These are phyloP conservation scores for Xestia ashworthii DNA, from an alignment of 2,888 invertebrate genomes.

Conservation along the genomic window DNA sequence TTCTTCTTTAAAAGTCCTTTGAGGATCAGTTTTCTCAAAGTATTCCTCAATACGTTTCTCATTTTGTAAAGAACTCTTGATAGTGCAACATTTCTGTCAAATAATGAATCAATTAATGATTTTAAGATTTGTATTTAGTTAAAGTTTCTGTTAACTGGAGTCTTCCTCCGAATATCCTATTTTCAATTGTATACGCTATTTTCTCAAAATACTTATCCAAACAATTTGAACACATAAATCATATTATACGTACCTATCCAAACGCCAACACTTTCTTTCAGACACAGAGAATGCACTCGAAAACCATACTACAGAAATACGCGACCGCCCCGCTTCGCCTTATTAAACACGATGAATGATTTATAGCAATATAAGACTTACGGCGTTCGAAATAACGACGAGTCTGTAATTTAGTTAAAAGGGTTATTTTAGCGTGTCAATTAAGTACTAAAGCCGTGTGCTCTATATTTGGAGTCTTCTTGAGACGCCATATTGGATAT, in stretches of 20 bases:
- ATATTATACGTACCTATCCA: background rate
- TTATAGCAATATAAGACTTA: slow-evolving; percentile 78
- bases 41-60: background rate
- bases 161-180: background rate
- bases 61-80: background rate
- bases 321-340: slow-evolving; percentile 65
- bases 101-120: background rate
- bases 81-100: background rate
- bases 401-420: slow-evolving; percentile 62
- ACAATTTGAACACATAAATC: background rate
- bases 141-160: background rate
- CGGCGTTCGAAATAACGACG: slow-evolving; percentile 71
- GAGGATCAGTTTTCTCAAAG: background rate
- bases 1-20: background rate
- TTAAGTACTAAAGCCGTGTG: slow-evolving; percentile 55
- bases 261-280: background rate
- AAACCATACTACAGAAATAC: slow-evolving; percentile 58
- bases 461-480: slow-evolving; percentile 50
- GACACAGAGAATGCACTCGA: slow-evolving; percentile 5
- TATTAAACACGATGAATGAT: slow-evolving; percentile 77
- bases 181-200: background rate
- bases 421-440: slow-evolving; percentile 69
- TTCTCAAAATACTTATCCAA: background rate
- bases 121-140: background rate
- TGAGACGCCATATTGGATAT: slow-evolving; percentile 49